Evolutionary conservation across 2,888 invertebrate species (phyloP).

Genomic region (Opisthograptis luteolata): DNA sequence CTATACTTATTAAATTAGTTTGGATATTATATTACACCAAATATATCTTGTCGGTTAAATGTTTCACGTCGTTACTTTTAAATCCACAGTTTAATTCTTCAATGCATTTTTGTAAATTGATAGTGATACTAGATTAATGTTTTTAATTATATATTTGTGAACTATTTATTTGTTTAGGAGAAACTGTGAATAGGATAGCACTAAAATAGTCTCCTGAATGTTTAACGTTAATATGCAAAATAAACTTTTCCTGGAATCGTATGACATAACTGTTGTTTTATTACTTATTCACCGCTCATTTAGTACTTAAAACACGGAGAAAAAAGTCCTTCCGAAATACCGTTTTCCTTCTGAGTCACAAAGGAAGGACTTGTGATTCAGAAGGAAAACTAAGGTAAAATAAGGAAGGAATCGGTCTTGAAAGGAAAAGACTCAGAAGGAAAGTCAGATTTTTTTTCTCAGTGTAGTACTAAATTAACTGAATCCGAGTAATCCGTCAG

Average conservation of each 20-base stretch:
- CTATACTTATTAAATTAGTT: background rate
- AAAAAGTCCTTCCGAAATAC: too few species aligned
- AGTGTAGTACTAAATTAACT: too few species aligned
- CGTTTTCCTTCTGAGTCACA: too few species aligned
- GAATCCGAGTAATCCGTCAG: too few species aligned
- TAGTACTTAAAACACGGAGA: too few species aligned
- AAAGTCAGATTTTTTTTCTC: too few species aligned
- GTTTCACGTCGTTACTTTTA: constrained; percentile 36
- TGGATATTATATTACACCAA: constrained; percentile 42
- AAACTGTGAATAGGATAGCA: constrained; percentile 68
- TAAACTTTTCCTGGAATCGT: constrained; percentile 67
- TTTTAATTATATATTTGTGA: constrained; percentile 73
- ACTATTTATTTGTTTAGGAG: constrained; percentile 77
- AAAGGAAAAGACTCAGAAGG: too few species aligned
- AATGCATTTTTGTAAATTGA: constrained; percentile 66
- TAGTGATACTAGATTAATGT: constrained; percentile 81
- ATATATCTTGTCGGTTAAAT: constrained; percentile 49
- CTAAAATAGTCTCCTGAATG: constrained; percentile 75
- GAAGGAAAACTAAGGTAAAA: too few species aligned
- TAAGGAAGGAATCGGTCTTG: too few species aligned
- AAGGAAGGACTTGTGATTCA: too few species aligned
- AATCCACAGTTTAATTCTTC: constrained; percentile 42
- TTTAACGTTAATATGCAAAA: constrained; percentile 78
- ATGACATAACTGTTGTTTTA: background rate
- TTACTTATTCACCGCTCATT: too few species aligned